These are phyloP conservation scores for Nephotettix cincticeps DNA, from an alignment of 1,140 invertebrate genomes.

Conservation along the genomic window DNA sequence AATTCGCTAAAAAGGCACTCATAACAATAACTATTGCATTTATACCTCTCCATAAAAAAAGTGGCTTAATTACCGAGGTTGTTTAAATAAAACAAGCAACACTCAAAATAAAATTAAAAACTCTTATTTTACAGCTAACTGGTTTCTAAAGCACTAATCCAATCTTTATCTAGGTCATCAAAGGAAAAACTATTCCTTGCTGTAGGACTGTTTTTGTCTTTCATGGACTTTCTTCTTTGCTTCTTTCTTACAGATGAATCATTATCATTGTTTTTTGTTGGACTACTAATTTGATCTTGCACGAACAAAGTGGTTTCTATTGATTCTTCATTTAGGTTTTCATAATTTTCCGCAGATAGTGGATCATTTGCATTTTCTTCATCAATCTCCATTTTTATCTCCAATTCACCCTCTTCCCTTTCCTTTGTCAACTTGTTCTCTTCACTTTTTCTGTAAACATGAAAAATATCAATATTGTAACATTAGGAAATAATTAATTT, in stretches of 20 bases:
- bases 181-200: slow-evolving; percentile 1
- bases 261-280: neutral
- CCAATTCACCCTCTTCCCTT: neutral
- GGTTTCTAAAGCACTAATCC: neutral
- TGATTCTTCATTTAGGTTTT: neutral
- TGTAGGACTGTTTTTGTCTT: neutral
- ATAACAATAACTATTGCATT: too few species aligned
- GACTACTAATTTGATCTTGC: neutral
- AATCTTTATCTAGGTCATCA: slow-evolving; percentile 11
- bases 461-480: too few species aligned
- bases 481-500: too few species aligned
- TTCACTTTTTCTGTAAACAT: too few species aligned
- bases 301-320: neutral
- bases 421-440: neutral
- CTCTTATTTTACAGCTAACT: neutral
- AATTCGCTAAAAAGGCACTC: too few species aligned
- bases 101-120: neutral
- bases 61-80: too few species aligned
- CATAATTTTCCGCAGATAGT: neutral
- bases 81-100: neutral
- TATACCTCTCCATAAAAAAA: too few species aligned
- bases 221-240: neutral
- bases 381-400: slow-evolving; percentile 1
- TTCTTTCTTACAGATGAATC: neutral
- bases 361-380: neutral